phyloP scores from a whole-genome alignment of 2,797 vertebrate species.

The Coluber constrictor region DNA sequence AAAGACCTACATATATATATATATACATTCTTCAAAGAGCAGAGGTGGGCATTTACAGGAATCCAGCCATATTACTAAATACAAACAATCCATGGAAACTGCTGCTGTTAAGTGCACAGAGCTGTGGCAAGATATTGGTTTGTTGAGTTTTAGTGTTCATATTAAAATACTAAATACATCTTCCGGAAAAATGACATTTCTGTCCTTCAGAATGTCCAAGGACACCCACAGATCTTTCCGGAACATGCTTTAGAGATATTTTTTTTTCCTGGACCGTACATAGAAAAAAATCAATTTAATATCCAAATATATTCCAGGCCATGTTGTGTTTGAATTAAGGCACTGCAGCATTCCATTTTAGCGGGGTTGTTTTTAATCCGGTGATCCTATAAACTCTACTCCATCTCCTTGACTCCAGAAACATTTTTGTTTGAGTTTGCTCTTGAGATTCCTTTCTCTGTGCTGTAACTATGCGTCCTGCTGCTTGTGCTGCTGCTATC shows the following conservation, averaged over 20 bases:
- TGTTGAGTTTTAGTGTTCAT: not conserved
- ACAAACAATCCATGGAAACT: no score
- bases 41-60: not conserved
- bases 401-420: not conserved
- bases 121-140: not conserved
- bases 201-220: not conserved
- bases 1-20: no score
- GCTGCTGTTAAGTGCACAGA: not conserved
- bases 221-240: not conserved
- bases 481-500: slow-evolving; percentile 20
- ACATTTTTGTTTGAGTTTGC: rapidly evolving
- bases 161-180: not conserved
- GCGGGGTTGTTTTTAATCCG: not conserved
- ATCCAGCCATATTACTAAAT: not conserved
- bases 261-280: not conserved
- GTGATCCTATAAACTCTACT: not conserved
- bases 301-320: not conserved
- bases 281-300: not conserved
- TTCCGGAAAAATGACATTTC: not conserved
- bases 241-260: not conserved
- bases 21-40: not conserved
- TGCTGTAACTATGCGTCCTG: slow-evolving; percentile 49
- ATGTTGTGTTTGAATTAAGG: not conserved
- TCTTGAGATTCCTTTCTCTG: slow-evolving; percentile 30
- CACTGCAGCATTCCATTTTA: not conserved